Base-by-base conservation (phyloP, 2,888 invertebrate species). In the Portevinia maculata region DNA sequence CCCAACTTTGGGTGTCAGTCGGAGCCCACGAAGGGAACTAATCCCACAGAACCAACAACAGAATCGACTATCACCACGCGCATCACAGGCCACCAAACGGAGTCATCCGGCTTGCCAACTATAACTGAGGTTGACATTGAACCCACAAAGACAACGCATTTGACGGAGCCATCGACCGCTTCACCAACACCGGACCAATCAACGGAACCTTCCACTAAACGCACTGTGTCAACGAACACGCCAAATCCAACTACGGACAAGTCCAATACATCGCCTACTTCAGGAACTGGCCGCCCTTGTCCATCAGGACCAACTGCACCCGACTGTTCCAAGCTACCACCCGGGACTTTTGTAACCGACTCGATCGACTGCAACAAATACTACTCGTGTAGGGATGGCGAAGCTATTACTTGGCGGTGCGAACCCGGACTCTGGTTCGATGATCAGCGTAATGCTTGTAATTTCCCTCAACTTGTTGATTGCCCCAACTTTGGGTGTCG, bases 1-100 rank as follows among this genome's bases (percentile, higher is more conserved):
- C 67, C 67, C 19, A 44, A 67, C 24, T 24, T 34, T 8, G 69
- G 69, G n/a, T 76, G 76, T 13, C 28, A 21, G 5, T 48, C 73
- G 7, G 34, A 11, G n/a, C 7, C 4, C 41, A 17, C n/a, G 9
- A 8, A 11, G 34, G 9, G n/a, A 9, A 11, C 9, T 8, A 8
- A 21, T 1, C 1, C 41, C 0, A 11, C 24, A 1, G 2, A 2
- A 13, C 6, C 24, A 24, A 6, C 48, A 1, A 28, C 21, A 6
- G 11, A 34, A 19, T 5, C 53, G 5, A 24, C 24, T 24, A 3
- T 5, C 2, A 24, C 24, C 1, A 3, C 44, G 1, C 5, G 19
- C 4, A 44, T 0, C 9, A n/a, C 9, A 21, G 7, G 19, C 4
- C 44, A 15, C 9, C 1, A 17, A 1, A 21, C 39, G n/a, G 39